phyloP scores from a whole-genome alignment of 2,113 vertebrate species.

The Zapus hudsonius region DNA sequence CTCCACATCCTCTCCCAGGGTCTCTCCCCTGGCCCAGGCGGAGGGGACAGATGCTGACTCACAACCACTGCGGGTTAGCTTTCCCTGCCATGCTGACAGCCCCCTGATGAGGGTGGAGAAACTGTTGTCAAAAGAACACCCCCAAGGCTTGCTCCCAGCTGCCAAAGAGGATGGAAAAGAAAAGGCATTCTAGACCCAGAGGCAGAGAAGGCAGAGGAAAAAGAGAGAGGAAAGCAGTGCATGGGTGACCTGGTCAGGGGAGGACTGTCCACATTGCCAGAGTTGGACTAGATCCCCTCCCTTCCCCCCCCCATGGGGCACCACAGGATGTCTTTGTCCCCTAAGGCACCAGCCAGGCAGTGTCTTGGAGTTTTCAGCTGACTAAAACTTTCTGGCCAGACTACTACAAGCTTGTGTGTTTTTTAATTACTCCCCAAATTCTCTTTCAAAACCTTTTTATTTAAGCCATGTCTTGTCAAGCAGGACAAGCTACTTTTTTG shows the following conservation, averaged over 20 bases:
- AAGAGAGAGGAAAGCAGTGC: neutral
- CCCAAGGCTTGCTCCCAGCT: neutral
- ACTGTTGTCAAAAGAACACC: neutral
- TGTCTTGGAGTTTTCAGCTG: conserved; percentile 9
- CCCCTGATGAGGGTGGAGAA: conserved; percentile 7
- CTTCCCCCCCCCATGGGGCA: neutral
- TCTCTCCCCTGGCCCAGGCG: conserved; percentile 27
- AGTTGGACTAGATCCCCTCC: neutral
- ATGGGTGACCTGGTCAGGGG: neutral
- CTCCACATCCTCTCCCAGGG: conserved; percentile 72
- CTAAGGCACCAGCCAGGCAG: neutral
- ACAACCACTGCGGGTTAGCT: neutral
- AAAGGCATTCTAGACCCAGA: conserved; percentile 43
- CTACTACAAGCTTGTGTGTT: conserved; percentile 12
- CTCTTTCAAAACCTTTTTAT: conserved; percentile 25
- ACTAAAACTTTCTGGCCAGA: conserved; percentile 42
- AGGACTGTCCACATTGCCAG: neutral
- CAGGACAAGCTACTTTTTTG: neutral
- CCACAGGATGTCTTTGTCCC: neutral
- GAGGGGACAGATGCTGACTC: conserved; percentile 67
- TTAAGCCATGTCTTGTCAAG: neutral
- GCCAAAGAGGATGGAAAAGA: neutral
- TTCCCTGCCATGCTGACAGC: neutral
- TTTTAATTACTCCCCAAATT: conserved; percentile 28
- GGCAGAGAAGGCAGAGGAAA: neutral